Base-by-base conservation (phyloP, 2,113 vertebrate species). In the Asarcornis scutulata region DNA sequence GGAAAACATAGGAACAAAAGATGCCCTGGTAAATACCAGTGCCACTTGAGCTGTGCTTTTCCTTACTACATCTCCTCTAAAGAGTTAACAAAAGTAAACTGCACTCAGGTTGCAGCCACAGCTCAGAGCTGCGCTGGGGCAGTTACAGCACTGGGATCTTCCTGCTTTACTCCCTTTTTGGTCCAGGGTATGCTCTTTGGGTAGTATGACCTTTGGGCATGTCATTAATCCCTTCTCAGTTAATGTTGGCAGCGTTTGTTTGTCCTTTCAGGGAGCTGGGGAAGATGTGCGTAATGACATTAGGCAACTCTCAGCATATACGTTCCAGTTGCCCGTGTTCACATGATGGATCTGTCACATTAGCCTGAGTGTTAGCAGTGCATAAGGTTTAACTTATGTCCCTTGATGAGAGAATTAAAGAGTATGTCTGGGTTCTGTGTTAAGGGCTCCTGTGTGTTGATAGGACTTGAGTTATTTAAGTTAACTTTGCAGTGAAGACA, bases 381-480 rank as follows among this genome's bases (percentile, higher is more conserved):
- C 4, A 4, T 6, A n/a, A 48, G 89, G 74, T 80, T 91, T 73
- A 66, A 83, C 74, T 94, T 55, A 9, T 3, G 40, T 83, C 93
- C 82, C 84, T 94, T 86, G 50, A 74, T 80, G 89, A 42, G 77
- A 76, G 78, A 95, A 91, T 91, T 92, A 89, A 94, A 85, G 91
- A 94, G 67, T 71, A 4, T 32, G 78, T 88, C 95, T 91, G 89
- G 74, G 75, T 87, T 76, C 74, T 13, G 67, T 69, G 85, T 93
- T 89, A 96, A 94, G 82, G 87, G 78, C 94, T 88, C 58, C 78
- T 66, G 44, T 69, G 84, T 80, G 87, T 83, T 93, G 93, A 94
- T 83, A 95, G 93, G 91, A 85, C 53, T 95, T 91, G 92, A 96
- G 91, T 95, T 95, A 90, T 86, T 95, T 66, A 36, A 97, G 86